Percentiles rank a stretch among this genome's conserved stretches.
Conservation (phyloP, 2,113 vertebrate genomes). For the Prionailurus bengalensis region DNA sequence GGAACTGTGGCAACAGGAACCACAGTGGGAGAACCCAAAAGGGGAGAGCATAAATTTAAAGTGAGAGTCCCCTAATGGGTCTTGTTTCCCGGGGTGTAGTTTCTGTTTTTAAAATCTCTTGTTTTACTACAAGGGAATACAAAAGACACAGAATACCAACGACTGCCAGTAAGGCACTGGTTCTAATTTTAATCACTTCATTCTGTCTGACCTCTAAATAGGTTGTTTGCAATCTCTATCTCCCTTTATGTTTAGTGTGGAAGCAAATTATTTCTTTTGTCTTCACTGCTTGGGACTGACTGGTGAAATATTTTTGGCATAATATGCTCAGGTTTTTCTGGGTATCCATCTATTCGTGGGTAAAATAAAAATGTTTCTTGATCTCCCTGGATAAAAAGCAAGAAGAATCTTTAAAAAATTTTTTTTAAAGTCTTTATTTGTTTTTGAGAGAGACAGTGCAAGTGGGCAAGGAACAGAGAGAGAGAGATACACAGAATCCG, state of each 20-base stretch:
- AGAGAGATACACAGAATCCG: too few species aligned
- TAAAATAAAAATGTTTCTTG: background rate
- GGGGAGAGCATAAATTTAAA: background rate
- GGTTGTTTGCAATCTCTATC: background rate
- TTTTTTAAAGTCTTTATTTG: too few species aligned
- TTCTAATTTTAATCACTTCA: background rate
- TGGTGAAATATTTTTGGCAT: conserved; percentile 34
- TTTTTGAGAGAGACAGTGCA: too few species aligned
- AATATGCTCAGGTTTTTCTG: background rate
- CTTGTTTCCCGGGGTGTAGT: background rate
- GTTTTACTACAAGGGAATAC: background rate
- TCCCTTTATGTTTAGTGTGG: background rate
- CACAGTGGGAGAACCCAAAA: background rate
- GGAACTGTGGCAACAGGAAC: background rate
- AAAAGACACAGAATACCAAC: background rate
- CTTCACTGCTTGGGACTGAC: background rate
- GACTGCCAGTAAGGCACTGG: background rate
- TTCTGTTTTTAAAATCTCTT: background rate
- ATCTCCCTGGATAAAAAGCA: background rate
- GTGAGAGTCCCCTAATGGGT: background rate
- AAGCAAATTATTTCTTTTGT: background rate
- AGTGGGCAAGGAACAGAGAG: too few species aligned
- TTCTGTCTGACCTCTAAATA: background rate
- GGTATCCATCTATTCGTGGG: background rate
- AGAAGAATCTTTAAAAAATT: background rate